These are phyloP conservation scores for Hydrozoanthus gracilis DNA, from an alignment of 92 coral and sea anemone genomes.

Conservation along the genomic window DNA sequence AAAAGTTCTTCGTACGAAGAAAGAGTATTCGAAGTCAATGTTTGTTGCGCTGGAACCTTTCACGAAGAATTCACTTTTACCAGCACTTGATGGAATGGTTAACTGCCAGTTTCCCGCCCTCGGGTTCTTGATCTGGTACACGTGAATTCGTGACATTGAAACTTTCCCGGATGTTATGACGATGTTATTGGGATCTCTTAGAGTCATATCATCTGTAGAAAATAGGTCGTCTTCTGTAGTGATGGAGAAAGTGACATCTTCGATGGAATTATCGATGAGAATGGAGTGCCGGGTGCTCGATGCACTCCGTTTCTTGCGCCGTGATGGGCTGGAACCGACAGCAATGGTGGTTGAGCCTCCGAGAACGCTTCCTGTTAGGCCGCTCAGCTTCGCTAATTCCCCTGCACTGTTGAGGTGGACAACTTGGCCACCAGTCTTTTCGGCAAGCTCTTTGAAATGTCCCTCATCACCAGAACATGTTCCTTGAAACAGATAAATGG, in stretches of 20 bases:
- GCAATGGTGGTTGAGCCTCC: constrained; percentile 72
- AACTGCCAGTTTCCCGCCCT: background rate
- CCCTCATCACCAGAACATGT: too few species aligned
- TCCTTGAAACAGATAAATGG: too few species aligned
- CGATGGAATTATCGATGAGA: constrained; percentile 85
- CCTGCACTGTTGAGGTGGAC: constrained; percentile 46
- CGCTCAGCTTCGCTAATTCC: constrained; percentile 68
- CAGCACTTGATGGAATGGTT: too few species aligned
- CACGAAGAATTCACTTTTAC: constrained; percentile 57
- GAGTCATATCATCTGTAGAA: background rate
- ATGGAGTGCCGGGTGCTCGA: constrained; percentile 48
- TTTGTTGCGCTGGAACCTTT: constrained; percentile 76
- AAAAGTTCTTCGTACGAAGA: constrained; percentile 52
- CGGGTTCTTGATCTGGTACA: constrained; percentile 75
- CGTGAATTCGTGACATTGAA: constrained; percentile 61
- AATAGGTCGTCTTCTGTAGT: constrained; percentile 7
- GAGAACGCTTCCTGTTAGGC: constrained; percentile 71
- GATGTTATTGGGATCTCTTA: constrained; percentile 40
- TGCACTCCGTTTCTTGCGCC: constrained; percentile 71
- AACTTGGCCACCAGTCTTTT: constrained; percentile 76
- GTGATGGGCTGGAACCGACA: constrained; percentile 55
- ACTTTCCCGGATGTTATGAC: constrained; percentile 27
- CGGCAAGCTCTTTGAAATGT: constrained; percentile 67
- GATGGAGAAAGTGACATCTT: constrained; percentile 60
- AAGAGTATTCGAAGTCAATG: constrained; percentile 82